Conservation (phyloP, 2,888 invertebrate genomes). For the Molorchus minor region DNA sequence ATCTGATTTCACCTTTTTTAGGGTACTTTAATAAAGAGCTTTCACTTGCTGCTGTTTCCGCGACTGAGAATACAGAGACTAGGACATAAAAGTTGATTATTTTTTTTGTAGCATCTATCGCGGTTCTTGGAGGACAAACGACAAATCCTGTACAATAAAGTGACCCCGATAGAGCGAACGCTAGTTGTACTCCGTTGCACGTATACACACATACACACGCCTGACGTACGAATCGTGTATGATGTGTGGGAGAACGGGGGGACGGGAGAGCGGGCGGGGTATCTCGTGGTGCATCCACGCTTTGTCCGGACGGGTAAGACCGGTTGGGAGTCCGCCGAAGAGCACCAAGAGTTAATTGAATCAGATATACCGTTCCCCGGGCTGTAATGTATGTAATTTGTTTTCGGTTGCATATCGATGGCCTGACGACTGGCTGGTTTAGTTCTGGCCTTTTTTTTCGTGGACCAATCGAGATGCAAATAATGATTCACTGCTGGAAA, state of each 20-base stretch:
- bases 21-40: too few relatives aligned
- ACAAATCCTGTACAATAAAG: too few relatives aligned
- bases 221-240: constrained; percentile 4
- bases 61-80: too few relatives aligned
- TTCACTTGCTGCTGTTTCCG: too few relatives aligned
- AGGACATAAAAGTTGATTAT: too few relatives aligned
- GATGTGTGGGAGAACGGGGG: constrained; percentile 17
- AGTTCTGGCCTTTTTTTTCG: neutral
- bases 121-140: too few relatives aligned
- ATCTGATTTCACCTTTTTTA: too few relatives aligned
- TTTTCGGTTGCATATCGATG: constrained; percentile 6
- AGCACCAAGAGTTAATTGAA: constrained; percentile 17
- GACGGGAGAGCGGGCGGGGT: constrained; percentile 1
- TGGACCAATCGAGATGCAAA: too few relatives aligned
- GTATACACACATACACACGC: constrained; percentile 1
- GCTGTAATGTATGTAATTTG: constrained; percentile 18
- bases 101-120: too few relatives aligned
- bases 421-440: neutral
- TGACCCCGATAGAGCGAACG: constrained; percentile 8
- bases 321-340: constrained; percentile 16
- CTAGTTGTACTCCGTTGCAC: constrained; percentile 9
- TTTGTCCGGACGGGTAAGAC: constrained; percentile 23
- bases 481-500: too few relatives aligned
- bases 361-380: constrained; percentile 17
- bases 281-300: constrained; percentile 10